Evolutionary conservation across 2,888 invertebrate species (phyloP), one percentile per base, ranked within the genome.

Genomic region (Habroteleia sp.): DNA sequence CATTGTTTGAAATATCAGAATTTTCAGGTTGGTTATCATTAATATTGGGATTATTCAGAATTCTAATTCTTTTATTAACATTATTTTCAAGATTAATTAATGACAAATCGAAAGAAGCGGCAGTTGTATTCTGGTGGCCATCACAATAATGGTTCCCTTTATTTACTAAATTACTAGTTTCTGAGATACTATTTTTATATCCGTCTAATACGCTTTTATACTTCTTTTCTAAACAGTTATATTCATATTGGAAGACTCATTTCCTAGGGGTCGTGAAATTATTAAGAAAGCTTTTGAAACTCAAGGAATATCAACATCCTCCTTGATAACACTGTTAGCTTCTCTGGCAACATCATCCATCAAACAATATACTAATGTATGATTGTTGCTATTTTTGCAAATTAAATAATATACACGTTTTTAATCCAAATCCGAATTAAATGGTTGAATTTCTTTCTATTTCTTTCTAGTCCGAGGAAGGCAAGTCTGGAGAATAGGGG

Each of bases 331-430:
- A 6, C 7, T 7, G 7, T 6, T 33, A 5, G 14, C 33, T 6
- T 33, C 33, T 5, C 5, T 14, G 5, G 33, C 33, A 1, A 13
- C 1, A 1, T 33, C 33, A 13, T 13, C 33, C 1, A 33, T 13
- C 13, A 1, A 13, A 4, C 33, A 33, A 4, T 76, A 58, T 4
- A 25, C n/a, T n/a, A n/a, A n/a, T n/a, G n/a, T n/a, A n/a, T n/a
- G n/a, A n/a, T n/a, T n/a, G n/a, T n/a, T n/a, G n/a, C n/a, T n/a
- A n/a, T n/a, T n/a, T n/a, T n/a, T n/a, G n/a, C n/a, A n/a, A n/a
- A n/a, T n/a, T n/a, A n/a, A n/a, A n/a, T n/a, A n/a, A n/a, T n/a
- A n/a, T n/a, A n/a, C n/a, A n/a, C n/a, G n/a, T n/a, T n/a, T n/a
- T n/a, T n/a, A n/a, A n/a, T n/a, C n/a, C n/a, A n/a, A n/a, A n/a